phyloP scores from a whole-genome alignment of 92 coral and sea anemone species.

The Palythoa grandiflora region DNA sequence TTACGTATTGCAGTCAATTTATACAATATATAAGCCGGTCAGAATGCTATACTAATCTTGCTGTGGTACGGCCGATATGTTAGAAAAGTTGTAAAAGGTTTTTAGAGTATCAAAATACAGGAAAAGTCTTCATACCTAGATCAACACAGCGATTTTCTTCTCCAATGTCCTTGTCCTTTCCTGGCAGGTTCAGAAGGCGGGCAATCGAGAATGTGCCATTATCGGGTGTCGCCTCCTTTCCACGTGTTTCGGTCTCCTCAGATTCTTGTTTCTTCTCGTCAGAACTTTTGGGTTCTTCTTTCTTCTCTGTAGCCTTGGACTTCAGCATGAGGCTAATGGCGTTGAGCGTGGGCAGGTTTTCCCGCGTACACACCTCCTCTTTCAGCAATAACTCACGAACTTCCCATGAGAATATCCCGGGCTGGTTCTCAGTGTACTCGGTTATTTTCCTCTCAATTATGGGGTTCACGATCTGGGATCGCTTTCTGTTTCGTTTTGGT shows the following conservation, averaged over 20 bases:
- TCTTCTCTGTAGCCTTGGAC: slow-evolving; percentile 67
- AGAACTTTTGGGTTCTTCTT: slow-evolving; percentile 24
- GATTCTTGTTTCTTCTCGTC: slow-evolving; percentile 2
- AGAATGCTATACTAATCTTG: no score
- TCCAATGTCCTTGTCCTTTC: background rate
- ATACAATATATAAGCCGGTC: no score
- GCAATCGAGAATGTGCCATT: slow-evolving; percentile 14
- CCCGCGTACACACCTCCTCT: slow-evolving; percentile 86
- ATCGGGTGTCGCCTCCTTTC: slow-evolving; percentile 15
- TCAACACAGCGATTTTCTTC: slow-evolving; percentile 24
- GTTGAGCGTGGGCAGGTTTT: slow-evolving; percentile 91
- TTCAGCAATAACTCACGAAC: slow-evolving; percentile 88
- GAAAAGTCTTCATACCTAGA: slow-evolving; percentile 23
- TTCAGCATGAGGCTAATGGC: slow-evolving; percentile 94
- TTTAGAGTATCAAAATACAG: background rate
- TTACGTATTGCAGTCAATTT: no score
- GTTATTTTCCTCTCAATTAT: slow-evolving; percentile 77
- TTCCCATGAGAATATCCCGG: slow-evolving; percentile 98
- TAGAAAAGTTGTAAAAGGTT: no score
- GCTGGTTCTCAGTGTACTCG: slow-evolving; percentile 79
- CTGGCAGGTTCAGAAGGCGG: slow-evolving; percentile 36
- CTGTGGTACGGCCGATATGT: no score
- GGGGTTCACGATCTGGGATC: slow-evolving; percentile 52
- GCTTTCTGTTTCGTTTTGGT: slow-evolving; percentile 50
- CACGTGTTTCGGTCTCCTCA: slow-evolving; percentile 1